Base-by-base conservation (phyloP, 2,888 invertebrate genomes). In the Xestia sexstrigata region DNA sequence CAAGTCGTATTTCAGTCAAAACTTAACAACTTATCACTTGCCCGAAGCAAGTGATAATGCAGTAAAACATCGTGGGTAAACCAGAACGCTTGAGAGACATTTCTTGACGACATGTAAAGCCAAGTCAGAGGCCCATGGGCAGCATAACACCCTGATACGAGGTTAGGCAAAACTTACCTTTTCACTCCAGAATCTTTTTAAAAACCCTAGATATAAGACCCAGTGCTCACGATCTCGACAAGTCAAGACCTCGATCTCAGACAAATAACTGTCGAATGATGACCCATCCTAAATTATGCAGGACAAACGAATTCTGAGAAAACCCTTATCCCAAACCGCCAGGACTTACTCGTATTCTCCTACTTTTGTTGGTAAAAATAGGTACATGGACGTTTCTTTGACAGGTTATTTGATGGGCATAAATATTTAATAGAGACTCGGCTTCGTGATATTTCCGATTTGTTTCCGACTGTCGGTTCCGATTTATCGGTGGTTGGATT, bases 201-300 rank as follows among this genome's bases (percentile, higher is more conserved):
- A 55, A 60, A 15, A 67, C 35, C 65, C 20, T 20, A 70, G 30
- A 30, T 30, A 8, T 45, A 49, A 63, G 23, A 52, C 45, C 26
- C 15, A 63, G 55, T 45, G 60, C 11, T 35, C 9, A 60, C 47
- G 13, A 60, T 13, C 60, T 74, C 42, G 62, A 47, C 72, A 60
- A 45, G 65, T 74, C 70, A 70, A 74, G 49, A 49, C 74, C 69
- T 62, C 60, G 75, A 79, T 84, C 79, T 85, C 74, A 63, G 15
- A 60, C 65, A 71, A 70, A 78, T 82, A 80, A 78, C 79, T 65
- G 73, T 47, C 52, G 65, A 76, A 69, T 86, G 47, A 83, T 83
- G 71, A 79, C 70, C 77, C 70, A 17, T 70, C 20, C 67, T 81
- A 76, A 87, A 87, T 78, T 72, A 84, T 86, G 68, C 77, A 86